These are phyloP conservation scores for Halcyon senegalensis DNA, from an alignment of 2,113 vertebrate genomes.

Conservation along the genomic window DNA sequence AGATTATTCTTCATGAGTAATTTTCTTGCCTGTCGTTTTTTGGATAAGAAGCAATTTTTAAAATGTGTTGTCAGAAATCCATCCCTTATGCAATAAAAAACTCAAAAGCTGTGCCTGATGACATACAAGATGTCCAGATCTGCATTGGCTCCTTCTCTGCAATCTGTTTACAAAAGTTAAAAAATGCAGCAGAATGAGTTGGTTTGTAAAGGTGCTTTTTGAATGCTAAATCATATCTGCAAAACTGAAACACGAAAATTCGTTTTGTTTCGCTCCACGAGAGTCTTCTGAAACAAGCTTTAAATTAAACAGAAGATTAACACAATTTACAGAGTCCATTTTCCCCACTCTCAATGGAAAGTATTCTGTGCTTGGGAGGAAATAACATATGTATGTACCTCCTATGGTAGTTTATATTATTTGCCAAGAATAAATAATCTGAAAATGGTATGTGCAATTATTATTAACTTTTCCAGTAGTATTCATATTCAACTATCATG, in stretches of 20 bases:
- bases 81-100: slow-evolving; percentile 72
- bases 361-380: neutral
- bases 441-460: neutral
- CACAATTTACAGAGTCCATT: neutral
- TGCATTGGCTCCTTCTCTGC: slow-evolving; percentile 69
- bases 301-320: neutral
- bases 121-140: slow-evolving; percentile 74
- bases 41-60: slow-evolving; percentile 72
- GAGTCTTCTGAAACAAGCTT: neutral
- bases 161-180: slow-evolving; percentile 74
- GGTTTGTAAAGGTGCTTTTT: slow-evolving; percentile 66
- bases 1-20: slow-evolving; percentile 60
- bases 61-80: slow-evolving; percentile 76
- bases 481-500: neutral
- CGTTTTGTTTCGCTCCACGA: neutral
- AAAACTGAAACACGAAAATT: neutral
- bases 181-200: slow-evolving; percentile 64
- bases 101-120: slow-evolving; percentile 69
- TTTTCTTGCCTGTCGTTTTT: slow-evolving; percentile 64
- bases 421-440: neutral
- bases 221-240: slow-evolving; percentile 61
- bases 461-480: neutral
- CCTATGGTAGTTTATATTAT: neutral
- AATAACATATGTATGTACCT: neutral
- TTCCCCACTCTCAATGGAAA: neutral